A percentile compares a stretch with the other conserved stretches of the same genome.
Evolutionary conservation across 1,140 invertebrate species (phyloP).

Genomic region (Piezodorus guildinii): DNA sequence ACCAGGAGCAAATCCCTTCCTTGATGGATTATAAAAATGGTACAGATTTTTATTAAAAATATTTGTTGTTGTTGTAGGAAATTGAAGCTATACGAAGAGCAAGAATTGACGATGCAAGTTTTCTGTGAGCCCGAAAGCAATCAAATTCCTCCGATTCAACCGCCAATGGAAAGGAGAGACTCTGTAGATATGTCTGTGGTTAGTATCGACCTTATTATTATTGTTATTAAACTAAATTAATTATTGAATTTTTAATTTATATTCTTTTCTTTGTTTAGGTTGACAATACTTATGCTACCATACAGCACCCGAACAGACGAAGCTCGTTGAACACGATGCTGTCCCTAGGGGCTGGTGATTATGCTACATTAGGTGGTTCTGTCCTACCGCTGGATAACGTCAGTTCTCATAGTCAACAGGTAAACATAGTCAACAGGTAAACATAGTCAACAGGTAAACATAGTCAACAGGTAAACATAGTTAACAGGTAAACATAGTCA

Average conservation of each 20-base stretch:
- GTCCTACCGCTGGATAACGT: conserved; percentile 32
- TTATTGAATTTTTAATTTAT: neutral
- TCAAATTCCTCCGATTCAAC: conserved; percentile 29
- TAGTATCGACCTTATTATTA: conserved; percentile 26
- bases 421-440: too few species aligned
- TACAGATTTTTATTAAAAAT: too few species aligned
- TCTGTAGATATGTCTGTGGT: conserved; percentile 42
- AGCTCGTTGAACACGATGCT: conserved; percentile 35
- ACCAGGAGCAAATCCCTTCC: too few species aligned
- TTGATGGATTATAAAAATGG: too few species aligned
- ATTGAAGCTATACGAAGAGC: conserved; percentile 80
- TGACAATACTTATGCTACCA: conserved; percentile 80
- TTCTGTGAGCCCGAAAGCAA: conserved; percentile 64
- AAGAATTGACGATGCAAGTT: conserved; percentile 85
- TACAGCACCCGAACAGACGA: conserved; percentile 52
- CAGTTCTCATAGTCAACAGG: conserved; percentile 35
- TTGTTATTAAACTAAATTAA: neutral
- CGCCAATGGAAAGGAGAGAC: conserved; percentile 35
- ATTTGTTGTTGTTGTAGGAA: conserved; percentile 47
- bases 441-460: too few species aligned
- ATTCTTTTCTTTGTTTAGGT: conserved; percentile 31
- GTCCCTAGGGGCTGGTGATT: conserved; percentile 44
- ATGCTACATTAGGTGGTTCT: conserved; percentile 52
- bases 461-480: too few species aligned
- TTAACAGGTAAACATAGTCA: too few species aligned